phyloP scores from a whole-genome alignment of 2,797 vertebrate genomes.

The Pristis pectinata region DNA sequence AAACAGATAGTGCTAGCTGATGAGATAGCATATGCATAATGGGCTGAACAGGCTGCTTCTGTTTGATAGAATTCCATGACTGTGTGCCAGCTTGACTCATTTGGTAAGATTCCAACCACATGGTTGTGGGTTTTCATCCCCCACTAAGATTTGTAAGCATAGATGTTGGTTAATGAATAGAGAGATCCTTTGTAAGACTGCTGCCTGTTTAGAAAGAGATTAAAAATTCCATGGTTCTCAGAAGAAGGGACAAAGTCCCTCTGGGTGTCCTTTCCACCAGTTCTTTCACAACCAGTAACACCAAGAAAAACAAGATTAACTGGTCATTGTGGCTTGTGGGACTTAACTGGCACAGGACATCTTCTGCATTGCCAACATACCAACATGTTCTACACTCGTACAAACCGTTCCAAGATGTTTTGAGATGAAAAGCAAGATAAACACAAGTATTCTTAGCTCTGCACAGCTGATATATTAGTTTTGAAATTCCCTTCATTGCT shows the following conservation, averaged over 20 bases:
- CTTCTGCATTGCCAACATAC: neutral
- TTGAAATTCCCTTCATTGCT: neutral
- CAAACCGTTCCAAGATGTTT: neutral
- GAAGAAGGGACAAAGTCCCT: neutral
- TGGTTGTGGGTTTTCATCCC: neutral
- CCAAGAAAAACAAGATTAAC: neutral
- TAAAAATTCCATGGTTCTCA: neutral
- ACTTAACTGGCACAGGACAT: neutral
- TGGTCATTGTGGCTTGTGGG: neutral
- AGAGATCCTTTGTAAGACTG: neutral
- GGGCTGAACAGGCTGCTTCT: neutral
- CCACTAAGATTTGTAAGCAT: neutral
- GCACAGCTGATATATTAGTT: neutral
- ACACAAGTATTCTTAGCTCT: neutral
- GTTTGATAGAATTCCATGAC: neutral
- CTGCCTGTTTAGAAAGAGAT: neutral
- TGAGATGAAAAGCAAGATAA: neutral
- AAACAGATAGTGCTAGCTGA: neutral
- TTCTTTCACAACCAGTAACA: neutral
- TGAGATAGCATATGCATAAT: neutral
- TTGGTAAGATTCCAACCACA: neutral
- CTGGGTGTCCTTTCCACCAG: neutral
- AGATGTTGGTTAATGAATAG: neutral
- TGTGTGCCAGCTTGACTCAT: neutral
- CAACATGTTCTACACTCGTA: neutral